Evolutionary conservation across 2,888 invertebrate genomes (phyloP), one percentile per base, ranked within the genome.

Genomic region (Clunio marinus): DNA sequence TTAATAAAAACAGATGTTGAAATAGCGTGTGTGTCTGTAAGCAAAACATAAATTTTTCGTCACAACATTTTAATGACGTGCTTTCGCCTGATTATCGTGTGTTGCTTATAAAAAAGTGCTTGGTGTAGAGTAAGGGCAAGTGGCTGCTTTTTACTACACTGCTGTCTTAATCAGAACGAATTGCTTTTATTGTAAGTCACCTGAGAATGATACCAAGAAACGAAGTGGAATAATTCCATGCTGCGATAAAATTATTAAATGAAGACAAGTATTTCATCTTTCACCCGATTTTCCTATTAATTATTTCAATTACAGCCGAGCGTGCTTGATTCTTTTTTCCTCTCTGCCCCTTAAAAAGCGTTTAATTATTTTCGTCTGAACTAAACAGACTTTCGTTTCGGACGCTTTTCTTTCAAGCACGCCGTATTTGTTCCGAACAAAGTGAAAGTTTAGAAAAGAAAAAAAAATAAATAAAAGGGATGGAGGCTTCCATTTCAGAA

Each of bases 231-330:
- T 41, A 41, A 51, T 51, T 51, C 10, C 8, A 17, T 22, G n/a
- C n/a, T n/a, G n/a, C 17, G 51, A 51, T 51, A 22, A 51, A 17
- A 20, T 4, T n/a, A 51, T 51, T 51, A 51, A 51, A 8, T 7
- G 10, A 17, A 51, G n/a, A 20, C 45, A 5, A 22, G 22, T 7
- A 17, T 10, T 41, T 41, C 41, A 4, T 20, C 17, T 24, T 57
- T 25, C 57, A 57, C 2, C 27, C 25, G 51, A 63, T 46, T 63
- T 37, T 46, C 28, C 63, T 63, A 63, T 63, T 63, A 63, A 63
- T 63, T 63, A 63, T 63, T 63, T 63, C 63, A 63, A 63, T 63
- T 63, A 63, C 15, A 63, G 25, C 24, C 63, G 37, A 63, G 63
- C 63, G 27, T 63, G 63, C 25, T 45, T 15, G 45, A 45, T 45